Conservation (phyloP, 2,797 vertebrate genomes). For the Micropoecilia bifurca region DNA sequence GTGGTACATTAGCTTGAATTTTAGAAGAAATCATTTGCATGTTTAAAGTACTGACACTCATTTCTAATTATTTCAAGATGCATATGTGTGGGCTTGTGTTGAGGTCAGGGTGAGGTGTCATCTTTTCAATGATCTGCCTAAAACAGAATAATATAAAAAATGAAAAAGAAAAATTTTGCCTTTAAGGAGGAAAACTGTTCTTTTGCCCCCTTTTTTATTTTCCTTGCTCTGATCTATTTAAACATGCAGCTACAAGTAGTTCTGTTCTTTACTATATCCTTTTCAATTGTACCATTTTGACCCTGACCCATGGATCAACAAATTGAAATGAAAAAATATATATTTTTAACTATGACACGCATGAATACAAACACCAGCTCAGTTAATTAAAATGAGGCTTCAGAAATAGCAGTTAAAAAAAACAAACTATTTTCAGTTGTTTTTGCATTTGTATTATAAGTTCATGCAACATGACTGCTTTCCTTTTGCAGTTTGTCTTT, state of each 20-base stretch:
- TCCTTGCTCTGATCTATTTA: neutral
- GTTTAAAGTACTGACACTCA: slow-evolving; percentile 51
- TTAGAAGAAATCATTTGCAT: slow-evolving; percentile 61
- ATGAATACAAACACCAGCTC: slow-evolving; percentile 63
- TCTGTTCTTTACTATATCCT: neutral
- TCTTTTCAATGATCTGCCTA: neutral
- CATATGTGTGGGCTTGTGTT: slow-evolving; percentile 13
- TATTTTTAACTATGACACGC: slow-evolving; percentile 28
- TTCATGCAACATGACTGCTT: slow-evolving; percentile 66
- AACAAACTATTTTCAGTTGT: slow-evolving; percentile 59
- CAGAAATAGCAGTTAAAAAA: slow-evolving; percentile 34
- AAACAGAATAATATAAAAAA: neutral
- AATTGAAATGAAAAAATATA: slow-evolving; percentile 15
- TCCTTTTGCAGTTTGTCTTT: slow-evolving; percentile 42
- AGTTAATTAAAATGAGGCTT: slow-evolving; percentile 75
- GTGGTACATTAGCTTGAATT: slow-evolving; percentile 52
- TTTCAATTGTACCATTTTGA: slow-evolving; percentile 9
- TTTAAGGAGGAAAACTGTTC: neutral
- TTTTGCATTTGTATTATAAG: slow-evolving; percentile 80
- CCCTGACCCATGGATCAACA: slow-evolving; percentile 13
- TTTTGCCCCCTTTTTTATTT: slow-evolving; percentile 25
- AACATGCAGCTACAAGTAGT: neutral
- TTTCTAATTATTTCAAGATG: slow-evolving; percentile 58
- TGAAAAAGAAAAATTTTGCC: neutral
- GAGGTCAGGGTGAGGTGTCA: neutral